These are phyloP conservation scores for Labeo catla DNA, from an alignment of 2,113 vertebrate species.

Conservation along the genomic window DNA sequence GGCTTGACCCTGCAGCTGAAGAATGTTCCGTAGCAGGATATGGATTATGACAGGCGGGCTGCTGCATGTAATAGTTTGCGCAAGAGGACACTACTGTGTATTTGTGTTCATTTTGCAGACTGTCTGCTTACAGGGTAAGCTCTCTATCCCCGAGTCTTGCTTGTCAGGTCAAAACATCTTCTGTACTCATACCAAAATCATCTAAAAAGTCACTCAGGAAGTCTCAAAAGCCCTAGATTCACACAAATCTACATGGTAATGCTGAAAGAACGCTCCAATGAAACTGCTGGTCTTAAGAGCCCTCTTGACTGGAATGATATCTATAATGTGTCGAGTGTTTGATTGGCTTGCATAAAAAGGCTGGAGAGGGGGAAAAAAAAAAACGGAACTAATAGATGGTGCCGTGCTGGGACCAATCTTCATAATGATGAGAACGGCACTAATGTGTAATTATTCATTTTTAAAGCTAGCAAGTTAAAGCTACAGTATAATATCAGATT, in stretches of 20 bases:
- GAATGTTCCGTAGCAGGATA: constrained; percentile 33
- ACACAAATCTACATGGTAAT: background rate
- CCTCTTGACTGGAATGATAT: constrained; percentile 10
- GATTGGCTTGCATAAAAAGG: constrained; percentile 24
- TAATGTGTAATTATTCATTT: constrained; percentile 24
- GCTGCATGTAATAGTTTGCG: constrained; percentile 17
- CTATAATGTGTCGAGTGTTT: constrained; percentile 27
- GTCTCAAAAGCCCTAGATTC: background rate
- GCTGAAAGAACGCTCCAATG: background rate
- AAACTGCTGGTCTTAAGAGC: constrained; percentile 6
- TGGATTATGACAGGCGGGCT: constrained; percentile 6
- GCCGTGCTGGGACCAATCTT: constrained; percentile 12
- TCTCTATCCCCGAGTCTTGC: background rate
- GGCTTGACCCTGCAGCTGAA: constrained; percentile 36
- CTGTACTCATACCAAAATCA: background rate
- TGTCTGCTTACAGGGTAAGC: background rate
- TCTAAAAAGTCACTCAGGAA: background rate
- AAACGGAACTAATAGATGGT: background rate
- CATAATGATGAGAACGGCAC: background rate
- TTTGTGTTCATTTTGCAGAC: constrained; percentile 13
- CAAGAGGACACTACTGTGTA: background rate
- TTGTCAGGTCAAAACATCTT: constrained; percentile 2
- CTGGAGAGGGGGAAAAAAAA: background rate
- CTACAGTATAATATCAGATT: background rate
- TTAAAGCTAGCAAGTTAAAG: constrained; percentile 7